Conservation (phyloP, 1,140 invertebrate species). For the Tetragnatha versicolor region DNA sequence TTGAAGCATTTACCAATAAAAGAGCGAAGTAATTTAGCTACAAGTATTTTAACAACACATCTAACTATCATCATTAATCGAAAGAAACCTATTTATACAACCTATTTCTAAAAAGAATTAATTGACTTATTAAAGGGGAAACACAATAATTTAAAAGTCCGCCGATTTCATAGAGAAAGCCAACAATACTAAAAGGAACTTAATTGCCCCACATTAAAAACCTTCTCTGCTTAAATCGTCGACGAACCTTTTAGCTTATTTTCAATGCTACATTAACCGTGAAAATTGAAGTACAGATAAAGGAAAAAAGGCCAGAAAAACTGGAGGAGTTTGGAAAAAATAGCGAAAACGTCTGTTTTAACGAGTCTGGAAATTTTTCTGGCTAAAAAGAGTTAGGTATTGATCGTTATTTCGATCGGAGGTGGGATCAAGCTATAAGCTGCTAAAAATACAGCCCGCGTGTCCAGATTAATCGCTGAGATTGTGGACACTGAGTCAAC, state of each 20-base stretch:
- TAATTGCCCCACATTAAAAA: too few relatives aligned
- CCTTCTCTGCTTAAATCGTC: background rate
- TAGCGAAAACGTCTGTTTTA: constrained; percentile 16
- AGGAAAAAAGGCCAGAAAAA: constrained; percentile 5
- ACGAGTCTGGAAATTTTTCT: constrained; percentile 16
- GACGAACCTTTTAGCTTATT: constrained; percentile 2
- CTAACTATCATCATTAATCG: too few relatives aligned
- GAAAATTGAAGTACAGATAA: constrained; percentile 22
- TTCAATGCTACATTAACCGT: constrained; percentile 20
- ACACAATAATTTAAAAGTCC: too few relatives aligned
- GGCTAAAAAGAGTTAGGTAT: constrained; percentile 16
- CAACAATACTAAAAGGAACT: too few relatives aligned
- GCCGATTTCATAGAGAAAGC: too few relatives aligned
- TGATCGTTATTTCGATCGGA: constrained; percentile 5
- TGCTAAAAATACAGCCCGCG: background rate
- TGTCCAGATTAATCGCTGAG: background rate
- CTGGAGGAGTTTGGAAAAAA: background rate
- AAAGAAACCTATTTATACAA: too few relatives aligned
- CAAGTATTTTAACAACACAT: too few relatives aligned
- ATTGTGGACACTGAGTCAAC: too few relatives aligned
- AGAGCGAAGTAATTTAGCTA: too few relatives aligned
- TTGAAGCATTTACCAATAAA: too few relatives aligned
- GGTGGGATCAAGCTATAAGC: background rate
- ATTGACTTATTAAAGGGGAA: too few relatives aligned
- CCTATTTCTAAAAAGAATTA: too few relatives aligned